Evolutionary conservation across 2,888 invertebrate species (phyloP).

Genomic region (Pyrocoelia pectoralis): DNA sequence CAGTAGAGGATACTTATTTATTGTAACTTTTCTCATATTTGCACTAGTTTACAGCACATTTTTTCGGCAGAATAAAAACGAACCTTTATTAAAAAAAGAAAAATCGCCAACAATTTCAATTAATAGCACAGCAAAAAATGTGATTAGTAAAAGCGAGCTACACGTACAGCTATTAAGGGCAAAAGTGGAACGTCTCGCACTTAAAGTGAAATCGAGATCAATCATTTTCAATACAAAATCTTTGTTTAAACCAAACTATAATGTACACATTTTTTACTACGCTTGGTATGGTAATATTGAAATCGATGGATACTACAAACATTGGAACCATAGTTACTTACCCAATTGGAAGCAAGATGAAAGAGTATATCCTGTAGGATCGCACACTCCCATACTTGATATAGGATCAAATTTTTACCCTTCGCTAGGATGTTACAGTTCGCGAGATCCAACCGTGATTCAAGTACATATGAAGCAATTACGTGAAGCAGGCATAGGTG

Average conservation of each 20-base stretch:
- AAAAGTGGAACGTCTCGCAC: conserved; percentile 47
- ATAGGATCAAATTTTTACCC: conserved; percentile 65
- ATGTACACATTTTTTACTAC: conserved; percentile 55
- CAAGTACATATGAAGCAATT: conserved; percentile 63
- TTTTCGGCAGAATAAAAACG: not conserved
- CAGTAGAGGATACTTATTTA: not conserved
- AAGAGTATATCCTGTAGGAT: conserved; percentile 60
- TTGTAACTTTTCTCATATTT: not conserved
- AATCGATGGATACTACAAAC: conserved; percentile 50
- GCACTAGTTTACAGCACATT: not conserved
- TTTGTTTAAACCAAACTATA: conserved; percentile 45
- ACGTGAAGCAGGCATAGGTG: conserved; percentile 61
- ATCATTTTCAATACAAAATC: conserved; percentile 46
- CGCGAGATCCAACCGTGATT: conserved; percentile 59
- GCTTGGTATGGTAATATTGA: conserved; percentile 53
- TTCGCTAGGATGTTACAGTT: conserved; percentile 64
- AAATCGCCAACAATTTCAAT: not conserved
- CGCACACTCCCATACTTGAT: conserved; percentile 64
- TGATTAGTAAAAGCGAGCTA: conserved; percentile 40
- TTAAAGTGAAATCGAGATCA: conserved; percentile 43
- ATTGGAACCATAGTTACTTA: conserved; percentile 55
- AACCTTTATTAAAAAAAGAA: conserved; percentile 7
- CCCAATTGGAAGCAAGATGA: conserved; percentile 55
- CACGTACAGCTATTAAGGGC: conserved; percentile 45
- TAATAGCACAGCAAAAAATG: conserved; percentile 14